phyloP scores from a whole-genome alignment of 2,113 vertebrate genomes.

The Crotalus viridis region DNA sequence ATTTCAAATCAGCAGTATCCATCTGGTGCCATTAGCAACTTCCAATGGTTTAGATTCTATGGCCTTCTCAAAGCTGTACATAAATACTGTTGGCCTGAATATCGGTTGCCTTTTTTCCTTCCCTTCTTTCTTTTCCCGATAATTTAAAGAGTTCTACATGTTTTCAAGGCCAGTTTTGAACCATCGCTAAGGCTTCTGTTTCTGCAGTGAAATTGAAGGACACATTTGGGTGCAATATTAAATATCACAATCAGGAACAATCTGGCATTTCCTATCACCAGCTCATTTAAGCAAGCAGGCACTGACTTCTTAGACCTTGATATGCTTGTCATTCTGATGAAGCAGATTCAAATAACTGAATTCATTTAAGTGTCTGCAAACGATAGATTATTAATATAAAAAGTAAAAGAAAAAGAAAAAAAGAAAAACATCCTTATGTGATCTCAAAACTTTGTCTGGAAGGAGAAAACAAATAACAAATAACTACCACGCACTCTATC shows the following conservation, averaged over 20 bases:
- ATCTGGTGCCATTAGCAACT: background rate
- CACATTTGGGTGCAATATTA: background rate
- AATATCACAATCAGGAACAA: background rate
- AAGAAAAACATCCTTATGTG: conserved; percentile 10
- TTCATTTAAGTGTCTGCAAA: conserved; percentile 48
- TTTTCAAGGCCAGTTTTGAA: background rate
- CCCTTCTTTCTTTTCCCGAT: background rate
- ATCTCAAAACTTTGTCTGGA: conserved; percentile 43
- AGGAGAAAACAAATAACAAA: conserved; percentile 23
- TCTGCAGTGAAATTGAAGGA: background rate
- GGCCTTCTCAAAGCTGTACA: background rate
- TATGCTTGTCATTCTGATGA: conserved; percentile 47
- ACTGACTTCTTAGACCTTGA: conserved; percentile 29
- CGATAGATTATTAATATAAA: conserved; percentile 49
- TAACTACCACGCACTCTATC: background rate
- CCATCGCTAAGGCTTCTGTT: background rate
- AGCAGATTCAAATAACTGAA: conserved; percentile 19
- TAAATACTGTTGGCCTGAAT: background rate
- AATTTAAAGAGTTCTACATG: background rate
- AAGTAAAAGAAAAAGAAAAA: background rate
- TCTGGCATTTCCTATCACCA: conserved; percentile 22
- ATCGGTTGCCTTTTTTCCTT: background rate
- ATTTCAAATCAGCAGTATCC: background rate
- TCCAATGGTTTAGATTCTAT: background rate
- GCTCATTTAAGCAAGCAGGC: conserved; percentile 30